A percentile compares a stretch with the other conserved stretches of the same genome.
phyloP scores from a whole-genome alignment of 2,888 invertebrate species.

The Laothoe populi region DNA sequence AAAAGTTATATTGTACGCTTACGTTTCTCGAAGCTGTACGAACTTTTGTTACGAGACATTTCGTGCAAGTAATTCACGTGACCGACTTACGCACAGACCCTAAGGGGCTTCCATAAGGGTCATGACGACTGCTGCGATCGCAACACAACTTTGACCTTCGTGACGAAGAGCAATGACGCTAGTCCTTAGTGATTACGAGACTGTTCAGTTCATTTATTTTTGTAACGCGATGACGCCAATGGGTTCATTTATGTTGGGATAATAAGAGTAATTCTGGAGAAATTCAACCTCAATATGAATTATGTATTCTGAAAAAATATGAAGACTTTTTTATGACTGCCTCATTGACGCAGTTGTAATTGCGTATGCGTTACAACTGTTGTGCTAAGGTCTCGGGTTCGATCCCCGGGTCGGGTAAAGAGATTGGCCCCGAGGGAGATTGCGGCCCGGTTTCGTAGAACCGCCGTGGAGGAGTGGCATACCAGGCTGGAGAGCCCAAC shows the following conservation, averaged over 20 bases:
- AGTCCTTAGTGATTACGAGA: neutral
- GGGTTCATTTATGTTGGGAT: neutral
- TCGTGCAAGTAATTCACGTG: neutral
- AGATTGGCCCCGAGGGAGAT: too few species aligned
- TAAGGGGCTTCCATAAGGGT: conserved; percentile 1
- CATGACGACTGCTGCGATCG: neutral
- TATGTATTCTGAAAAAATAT: too few species aligned
- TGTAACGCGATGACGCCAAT: neutral
- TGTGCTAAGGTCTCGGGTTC: too few species aligned
- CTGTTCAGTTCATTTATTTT: neutral
- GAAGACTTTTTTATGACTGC: too few species aligned
- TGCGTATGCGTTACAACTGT: too few species aligned
- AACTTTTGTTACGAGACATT: neutral
- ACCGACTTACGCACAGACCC: neutral
- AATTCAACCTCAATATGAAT: too few species aligned
- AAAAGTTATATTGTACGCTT: neutral
- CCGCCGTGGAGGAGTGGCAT: too few species aligned
- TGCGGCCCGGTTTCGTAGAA: too few species aligned
- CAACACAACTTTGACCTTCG: neutral
- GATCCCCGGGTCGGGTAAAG: too few species aligned
- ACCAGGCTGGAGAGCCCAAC: too few species aligned
- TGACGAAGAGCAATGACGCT: neutral
- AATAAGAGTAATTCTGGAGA: neutral
- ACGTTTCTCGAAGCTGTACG: neutral
- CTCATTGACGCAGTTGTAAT: too few species aligned